Evolutionary conservation across 2,113 vertebrate genomes (phyloP), one percentile per base, ranked within the genome.

Genomic region (Callorhinus ursinus): DNA sequence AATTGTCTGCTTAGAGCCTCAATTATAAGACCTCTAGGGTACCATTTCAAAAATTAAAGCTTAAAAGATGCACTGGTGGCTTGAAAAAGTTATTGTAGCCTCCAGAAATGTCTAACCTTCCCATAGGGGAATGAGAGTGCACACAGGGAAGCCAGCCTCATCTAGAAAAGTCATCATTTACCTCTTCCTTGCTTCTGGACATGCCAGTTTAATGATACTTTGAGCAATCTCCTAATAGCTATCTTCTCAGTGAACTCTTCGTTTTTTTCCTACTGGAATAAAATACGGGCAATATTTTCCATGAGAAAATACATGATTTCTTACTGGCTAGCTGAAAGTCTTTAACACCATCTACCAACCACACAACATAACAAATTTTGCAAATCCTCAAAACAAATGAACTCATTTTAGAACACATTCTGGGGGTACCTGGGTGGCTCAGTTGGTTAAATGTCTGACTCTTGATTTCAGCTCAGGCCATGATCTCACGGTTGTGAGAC

Each of bases 21-120:
- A 39, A 84, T 94, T 94, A 76, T 57, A 92, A 93, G 69, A 90
- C 31, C 42, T 71, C 57, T 22, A 79, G 69, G 51, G 36, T 67
- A 89, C 36, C n/a, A 81, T 86, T 93, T 93, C 39, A 95, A 74
- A 94, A 90, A 96, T 79, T 89, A 67, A 83, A 84, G 57, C 15
- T 90, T 92, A 76, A 83, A 89, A 95, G 36, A 55, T 46, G 49
- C 19, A 51, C 9, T 77, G 19, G 84, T 82, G 24, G n/a, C 65
- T 80, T 85, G 21, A 39, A 88, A 93, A 71, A 77, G 11, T 77
- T 88, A 51, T 1, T 79, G 36, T 12, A 71, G 72, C 87, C 42
- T 83, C 53, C 4, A 92, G 31, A 92, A 51, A 77, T 46, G 36
- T 53, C 74, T 26, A 61, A n/a, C 21, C 33, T 96, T 65, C 36